These are phyloP conservation scores for Gambusia yucatana DNA, from an alignment of 2,797 vertebrate species.

Conservation along the genomic window DNA sequence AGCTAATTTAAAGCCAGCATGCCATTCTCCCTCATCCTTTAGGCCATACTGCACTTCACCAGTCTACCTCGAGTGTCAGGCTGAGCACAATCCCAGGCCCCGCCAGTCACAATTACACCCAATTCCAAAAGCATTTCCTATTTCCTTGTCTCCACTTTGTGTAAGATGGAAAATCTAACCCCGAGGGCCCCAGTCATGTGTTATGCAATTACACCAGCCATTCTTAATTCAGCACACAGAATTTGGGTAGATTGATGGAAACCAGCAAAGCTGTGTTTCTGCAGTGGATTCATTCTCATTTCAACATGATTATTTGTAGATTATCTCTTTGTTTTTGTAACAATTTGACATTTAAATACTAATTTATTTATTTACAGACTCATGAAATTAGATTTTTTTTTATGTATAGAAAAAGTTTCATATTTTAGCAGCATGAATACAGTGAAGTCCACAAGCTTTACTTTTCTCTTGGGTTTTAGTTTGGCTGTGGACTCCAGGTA, in stretches of 20 bases:
- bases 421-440: not conserved
- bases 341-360: not conserved
- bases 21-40: conserved; percentile 54
- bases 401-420: too few species aligned
- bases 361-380: not conserved
- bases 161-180: conserved; percentile 72
- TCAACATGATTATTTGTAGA: conserved; percentile 27
- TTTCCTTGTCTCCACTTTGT: conserved; percentile 77
- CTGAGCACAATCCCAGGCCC: conserved; percentile 61
- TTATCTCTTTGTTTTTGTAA: not conserved
- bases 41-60: conserved; percentile 63
- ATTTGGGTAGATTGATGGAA: conserved; percentile 63
- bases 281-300: conserved; percentile 31
- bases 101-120: conserved; percentile 77
- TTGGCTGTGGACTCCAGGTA: not conserved
- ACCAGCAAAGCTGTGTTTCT: conserved; percentile 39
- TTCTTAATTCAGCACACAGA: conserved; percentile 64
- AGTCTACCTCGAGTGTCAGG: conserved; percentile 64
- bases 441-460: not conserved
- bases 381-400: too few species aligned
- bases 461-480: not conserved
- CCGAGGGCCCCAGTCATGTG: conserved; percentile 62
- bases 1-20: conserved; percentile 66
- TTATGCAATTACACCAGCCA: conserved; percentile 75
- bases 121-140: conserved; percentile 73